Evolutionary conservation across 1,140 invertebrate species (phyloP), one percentile per base, ranked within the genome.

Genomic region (Nasonia longicornis): DNA sequence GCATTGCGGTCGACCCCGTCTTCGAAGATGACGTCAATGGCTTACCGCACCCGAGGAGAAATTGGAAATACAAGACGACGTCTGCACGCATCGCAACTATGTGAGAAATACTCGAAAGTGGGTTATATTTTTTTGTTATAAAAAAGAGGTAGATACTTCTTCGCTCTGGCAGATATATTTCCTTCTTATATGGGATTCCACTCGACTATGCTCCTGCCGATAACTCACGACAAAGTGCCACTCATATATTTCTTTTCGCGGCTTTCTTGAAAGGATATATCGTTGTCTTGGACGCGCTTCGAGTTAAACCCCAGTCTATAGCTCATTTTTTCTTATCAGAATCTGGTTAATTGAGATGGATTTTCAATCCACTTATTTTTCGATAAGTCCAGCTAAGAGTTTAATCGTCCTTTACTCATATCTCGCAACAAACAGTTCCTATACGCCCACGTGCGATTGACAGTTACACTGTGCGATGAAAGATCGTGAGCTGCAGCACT

Each of bases 261-360:
- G 16, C 38, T 42, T 16, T 35, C 52, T 74, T 8, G 10, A n/a
- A 52, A 26, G 12, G 45, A 16, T 16, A 52, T 8, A 52, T 0
- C 42, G 3, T 26, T 22, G 8, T 73, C 10, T 26, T 7, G 38
- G 11, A 42, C 8, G 0, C 3, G n/a, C 42, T 26, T 3, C 3
- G 64, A 38, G 29, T 64, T 76, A 63, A 76, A 42, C 31, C 29
- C 4, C 2, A 10, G 10, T 42, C 38, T 42, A 10, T 7, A 26
- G 52, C n/a, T 76, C 7, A 3, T 64, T 76, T 76, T 64, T 29
- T n/a, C 29, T 58, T 29, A 12, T 52, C n/a, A 42, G 3, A 76
- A 76, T 63, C 38, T 76, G 52, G 58, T 76, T 76, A 29, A 76
- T 64, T 76, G 31, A 35, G 12, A 76, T 38, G 38, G 73, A 26